These are phyloP conservation scores for Elmis aenea DNA, from an alignment of 2,888 invertebrate species.

Conservation along the genomic window DNA sequence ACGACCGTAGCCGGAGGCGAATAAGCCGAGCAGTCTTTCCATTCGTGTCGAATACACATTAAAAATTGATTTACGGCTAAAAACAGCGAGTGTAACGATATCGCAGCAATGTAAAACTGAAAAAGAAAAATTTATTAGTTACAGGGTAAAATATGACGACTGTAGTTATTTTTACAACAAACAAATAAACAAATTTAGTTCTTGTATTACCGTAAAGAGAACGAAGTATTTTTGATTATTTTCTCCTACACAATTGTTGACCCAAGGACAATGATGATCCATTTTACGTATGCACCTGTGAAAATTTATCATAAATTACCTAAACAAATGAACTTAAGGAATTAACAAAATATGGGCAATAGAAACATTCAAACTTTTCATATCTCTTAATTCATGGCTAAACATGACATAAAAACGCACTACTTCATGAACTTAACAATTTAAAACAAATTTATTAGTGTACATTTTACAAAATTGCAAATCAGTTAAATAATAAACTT, in stretches of 20 bases:
- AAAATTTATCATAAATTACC: too few species aligned
- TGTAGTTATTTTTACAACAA: not conserved
- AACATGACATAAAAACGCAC: too few species aligned
- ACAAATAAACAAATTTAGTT: conserved; percentile 5
- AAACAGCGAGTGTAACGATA: conserved; percentile 90
- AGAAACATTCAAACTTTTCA: too few species aligned
- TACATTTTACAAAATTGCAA: conserved; percentile 24
- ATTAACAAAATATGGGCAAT: too few species aligned
- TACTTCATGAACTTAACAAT: too few species aligned
- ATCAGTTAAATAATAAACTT: too few species aligned
- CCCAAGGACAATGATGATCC: conserved; percentile 94
- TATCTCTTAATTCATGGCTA: too few species aligned
- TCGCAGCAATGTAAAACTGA: conserved; percentile 96
- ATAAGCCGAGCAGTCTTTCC: conserved; percentile 90
- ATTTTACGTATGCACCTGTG: conserved; percentile 72
- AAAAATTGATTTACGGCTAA: conserved; percentile 91
- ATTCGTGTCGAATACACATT: conserved; percentile 87
- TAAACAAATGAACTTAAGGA: conserved; percentile 6
- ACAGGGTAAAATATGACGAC: too few species aligned
- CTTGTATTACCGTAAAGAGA: conserved; percentile 81
- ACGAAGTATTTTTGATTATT: conserved; percentile 99
- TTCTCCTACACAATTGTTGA: conserved; percentile 99
- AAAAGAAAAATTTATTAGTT: too few species aligned
- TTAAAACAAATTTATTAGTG: too few species aligned
- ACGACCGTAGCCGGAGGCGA: conserved; percentile 96